phyloP scores from a whole-genome alignment of 2,888 invertebrate species.

The Trachelus iudaicus region DNA sequence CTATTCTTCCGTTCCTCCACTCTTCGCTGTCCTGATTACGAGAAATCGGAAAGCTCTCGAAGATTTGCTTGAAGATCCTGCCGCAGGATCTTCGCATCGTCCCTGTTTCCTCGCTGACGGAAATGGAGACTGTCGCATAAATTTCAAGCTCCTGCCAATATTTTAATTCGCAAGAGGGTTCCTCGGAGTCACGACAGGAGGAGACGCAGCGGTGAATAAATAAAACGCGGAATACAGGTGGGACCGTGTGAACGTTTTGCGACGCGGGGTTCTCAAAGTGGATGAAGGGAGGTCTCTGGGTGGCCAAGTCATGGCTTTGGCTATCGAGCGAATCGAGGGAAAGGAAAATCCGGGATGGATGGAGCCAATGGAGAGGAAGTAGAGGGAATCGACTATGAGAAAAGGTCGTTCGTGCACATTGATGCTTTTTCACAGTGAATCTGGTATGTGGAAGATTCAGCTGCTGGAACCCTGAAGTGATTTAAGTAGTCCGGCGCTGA shows the following conservation, averaged over 20 bases:
- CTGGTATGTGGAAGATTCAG: constrained; percentile 38
- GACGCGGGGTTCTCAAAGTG: background rate
- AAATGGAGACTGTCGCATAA: background rate
- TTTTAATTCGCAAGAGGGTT: background rate
- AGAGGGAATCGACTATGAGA: background rate
- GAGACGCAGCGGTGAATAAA: background rate
- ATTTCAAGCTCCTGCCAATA: background rate
- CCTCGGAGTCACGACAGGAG: background rate
- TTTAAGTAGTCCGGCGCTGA: constrained; percentile 51
- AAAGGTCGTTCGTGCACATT: constrained; percentile 30
- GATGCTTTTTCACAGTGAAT: constrained; percentile 45
- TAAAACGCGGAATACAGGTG: no score
- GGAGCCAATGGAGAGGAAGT: background rate
- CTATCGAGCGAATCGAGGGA: background rate
- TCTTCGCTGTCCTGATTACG: background rate
- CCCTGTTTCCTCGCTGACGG: background rate
- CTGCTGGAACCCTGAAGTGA: constrained; percentile 46
- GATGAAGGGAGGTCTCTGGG: background rate
- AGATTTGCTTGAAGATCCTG: background rate
- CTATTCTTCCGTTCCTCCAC: background rate
- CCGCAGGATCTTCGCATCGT: background rate
- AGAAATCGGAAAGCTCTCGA: background rate
- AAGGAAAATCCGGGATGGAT: background rate
- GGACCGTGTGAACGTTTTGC: background rate
- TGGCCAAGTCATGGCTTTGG: background rate